Evolutionary conservation across 1,140 invertebrate species (phyloP).

Genomic region (Ladona fulva): DNA sequence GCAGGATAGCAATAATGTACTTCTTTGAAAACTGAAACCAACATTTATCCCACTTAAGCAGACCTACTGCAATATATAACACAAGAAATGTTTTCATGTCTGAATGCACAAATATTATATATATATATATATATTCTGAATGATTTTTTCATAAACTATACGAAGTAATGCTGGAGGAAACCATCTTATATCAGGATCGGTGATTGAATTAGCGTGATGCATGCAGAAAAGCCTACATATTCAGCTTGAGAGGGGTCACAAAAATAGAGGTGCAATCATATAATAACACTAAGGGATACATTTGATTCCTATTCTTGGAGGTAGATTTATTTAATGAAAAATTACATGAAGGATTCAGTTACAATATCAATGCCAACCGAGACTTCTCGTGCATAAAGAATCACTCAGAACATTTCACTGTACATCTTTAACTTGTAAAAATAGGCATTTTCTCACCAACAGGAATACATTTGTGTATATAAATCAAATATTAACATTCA

Average conservation of each 20-base stretch:
- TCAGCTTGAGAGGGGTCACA: background rate
- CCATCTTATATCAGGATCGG: too few species aligned
- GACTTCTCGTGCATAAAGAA: constrained; percentile 9
- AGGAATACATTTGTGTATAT: constrained; percentile 10
- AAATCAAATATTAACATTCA: constrained; percentile 11
- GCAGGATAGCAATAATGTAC: background rate
- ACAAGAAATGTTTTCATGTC: too few species aligned
- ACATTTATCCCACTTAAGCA: background rate
- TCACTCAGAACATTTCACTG: constrained; percentile 9
- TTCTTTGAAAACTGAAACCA: background rate
- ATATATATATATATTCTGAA: too few species aligned
- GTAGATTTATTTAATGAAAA: constrained; percentile 21
- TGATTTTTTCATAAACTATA: too few species aligned
- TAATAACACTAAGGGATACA: background rate
- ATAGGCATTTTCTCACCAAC: constrained; percentile 9
- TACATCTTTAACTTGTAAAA: constrained; percentile 4
- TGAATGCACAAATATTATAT: too few species aligned
- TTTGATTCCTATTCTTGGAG: constrained; percentile 15
- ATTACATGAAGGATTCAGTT: constrained; percentile 18
- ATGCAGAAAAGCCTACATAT: too few species aligned
- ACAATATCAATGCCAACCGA: constrained; percentile 9
- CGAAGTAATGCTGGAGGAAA: too few species aligned
- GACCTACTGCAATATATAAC: background rate
- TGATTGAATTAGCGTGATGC: too few species aligned
- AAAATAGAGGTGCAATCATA: background rate